phyloP scores from a whole-genome alignment of 2,797 vertebrate genomes.

The Otolemur crassicaudatus region DNA sequence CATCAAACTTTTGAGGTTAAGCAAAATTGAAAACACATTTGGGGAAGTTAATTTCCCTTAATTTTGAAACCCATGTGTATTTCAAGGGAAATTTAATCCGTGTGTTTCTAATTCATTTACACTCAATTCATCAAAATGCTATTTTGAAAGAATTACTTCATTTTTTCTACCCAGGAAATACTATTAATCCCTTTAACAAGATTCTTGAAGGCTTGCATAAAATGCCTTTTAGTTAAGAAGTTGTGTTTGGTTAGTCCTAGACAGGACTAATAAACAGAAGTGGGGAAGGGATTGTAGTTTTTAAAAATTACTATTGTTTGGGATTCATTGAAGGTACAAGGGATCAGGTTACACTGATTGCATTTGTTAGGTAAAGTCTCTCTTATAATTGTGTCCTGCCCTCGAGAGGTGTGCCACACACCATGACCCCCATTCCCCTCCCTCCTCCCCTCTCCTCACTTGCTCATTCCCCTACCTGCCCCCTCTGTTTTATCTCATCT shows the following conservation, averaged over 20 bases:
- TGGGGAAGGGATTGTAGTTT: neutral
- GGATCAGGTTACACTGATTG: too few relatives aligned
- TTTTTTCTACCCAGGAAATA: constrained; percentile 74
- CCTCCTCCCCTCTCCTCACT: too few relatives aligned
- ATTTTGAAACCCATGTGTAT: constrained; percentile 81
- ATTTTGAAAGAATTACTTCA: constrained; percentile 79
- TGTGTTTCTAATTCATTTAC: constrained; percentile 84
- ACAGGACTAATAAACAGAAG: constrained; percentile 36
- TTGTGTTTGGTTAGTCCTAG: constrained; percentile 21
- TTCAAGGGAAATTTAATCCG: constrained; percentile 79
- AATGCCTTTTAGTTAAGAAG: constrained; percentile 58
- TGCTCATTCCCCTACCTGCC: too few relatives aligned
- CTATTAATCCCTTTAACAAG: constrained; percentile 67
- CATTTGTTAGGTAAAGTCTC: too few relatives aligned
- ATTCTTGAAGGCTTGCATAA: constrained; percentile 61
- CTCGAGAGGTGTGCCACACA: too few relatives aligned
- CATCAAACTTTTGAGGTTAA: constrained; percentile 74
- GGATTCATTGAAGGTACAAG: too few relatives aligned
- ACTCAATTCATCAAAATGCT: constrained; percentile 81
- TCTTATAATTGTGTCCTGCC: too few relatives aligned
- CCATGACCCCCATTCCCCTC: too few relatives aligned
- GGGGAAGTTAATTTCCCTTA: constrained; percentile 76
- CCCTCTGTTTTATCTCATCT: too few relatives aligned
- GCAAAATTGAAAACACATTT: constrained; percentile 79
- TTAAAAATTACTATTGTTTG: neutral